Evolutionary conservation across 2,797 vertebrate genomes (phyloP), one percentile per base, ranked within the genome.

Genomic region (Labroides dimidiatus): DNA sequence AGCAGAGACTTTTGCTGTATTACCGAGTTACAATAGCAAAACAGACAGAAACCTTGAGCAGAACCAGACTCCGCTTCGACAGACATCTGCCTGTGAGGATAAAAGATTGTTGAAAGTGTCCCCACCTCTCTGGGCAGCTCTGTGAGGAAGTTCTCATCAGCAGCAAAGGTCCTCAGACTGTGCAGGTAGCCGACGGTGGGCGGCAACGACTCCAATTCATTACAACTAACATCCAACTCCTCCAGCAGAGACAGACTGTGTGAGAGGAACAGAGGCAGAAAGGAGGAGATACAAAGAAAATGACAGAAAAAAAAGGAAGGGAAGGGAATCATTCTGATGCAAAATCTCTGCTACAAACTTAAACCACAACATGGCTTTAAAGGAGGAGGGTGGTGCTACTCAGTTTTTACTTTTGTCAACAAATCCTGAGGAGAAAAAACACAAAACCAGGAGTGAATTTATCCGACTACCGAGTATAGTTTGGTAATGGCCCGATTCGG

Each of bases 151-250:
- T 99, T 99, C 91, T 99, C 98, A 49, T 99, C 98, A 0, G 96
- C 98, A 10, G 98, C 96, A 69, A 99, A 91, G 0, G 98, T 99
- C 76, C 98, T 93, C 59, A 99, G 95, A 92, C 88, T 99, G 86
- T 96, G 96, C 83, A 99, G 93, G 92, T 97, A 99, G 67, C 98
- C 98, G 0, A 98, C 94, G 54, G 97, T 99, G 49, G 96, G 90
- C 76, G 98, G 98, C 51, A 99, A 90, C 0, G 93, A 94, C 91
- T 99, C 98, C 94, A 99, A 82, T 90, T 99, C 98, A 73, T 99
- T 99, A 90, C 98, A 99, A 92, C 98, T 99, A 89, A 96, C 98
- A 94, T 99, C 98, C 81, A 99, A 95, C 80, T 99, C 98, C 93
- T 99, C 98, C 94, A 99, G 84, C 68, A 99, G 91, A 85, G 97